These are phyloP conservation scores for Silurus lanzhouensis DNA, from an alignment of 2,797 vertebrate genomes.

Conservation along the genomic window DNA sequence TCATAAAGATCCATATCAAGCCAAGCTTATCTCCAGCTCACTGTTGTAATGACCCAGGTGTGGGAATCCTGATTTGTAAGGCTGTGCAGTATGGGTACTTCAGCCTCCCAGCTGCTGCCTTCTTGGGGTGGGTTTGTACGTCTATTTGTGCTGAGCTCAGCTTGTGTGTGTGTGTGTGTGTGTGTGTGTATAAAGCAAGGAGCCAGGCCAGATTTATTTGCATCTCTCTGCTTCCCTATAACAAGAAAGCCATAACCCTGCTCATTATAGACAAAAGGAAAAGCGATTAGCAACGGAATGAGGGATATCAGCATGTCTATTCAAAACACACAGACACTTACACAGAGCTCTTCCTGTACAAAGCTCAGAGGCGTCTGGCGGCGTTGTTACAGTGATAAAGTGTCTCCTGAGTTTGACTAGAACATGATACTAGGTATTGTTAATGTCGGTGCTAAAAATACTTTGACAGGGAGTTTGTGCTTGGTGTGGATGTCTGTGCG, in stretches of 20 bases:
- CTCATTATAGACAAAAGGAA: conserved; percentile 34
- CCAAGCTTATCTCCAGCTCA: conserved; percentile 28
- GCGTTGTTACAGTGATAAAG: conserved; percentile 46
- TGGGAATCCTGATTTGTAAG: conserved; percentile 15
- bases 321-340: conserved; percentile 37
- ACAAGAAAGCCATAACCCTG: conserved; percentile 22
- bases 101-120: conserved; percentile 23
- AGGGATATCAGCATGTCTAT: conserved; percentile 40
- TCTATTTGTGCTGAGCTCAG: conserved; percentile 40
- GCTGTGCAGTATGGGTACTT: conserved; percentile 23
- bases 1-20: conserved; percentile 50
- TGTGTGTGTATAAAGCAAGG: conserved; percentile 45
- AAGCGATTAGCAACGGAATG: conserved; percentile 40
- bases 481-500: conserved; percentile 45
- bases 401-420: conserved; percentile 43
- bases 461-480: conserved; percentile 34
- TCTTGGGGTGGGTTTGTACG: conserved; percentile 23
- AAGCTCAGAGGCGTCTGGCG: conserved; percentile 23
- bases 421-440: conserved; percentile 24
- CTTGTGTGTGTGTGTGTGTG: conserved; percentile 44
- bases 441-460: conserved; percentile 46
- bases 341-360: conserved; percentile 34
- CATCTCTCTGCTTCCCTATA: conserved; percentile 38
- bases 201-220: conserved; percentile 46
- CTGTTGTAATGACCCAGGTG: conserved; percentile 34